phyloP scores from a whole-genome alignment of 1,140 invertebrate species.

The Bombus waltoni region DNA sequence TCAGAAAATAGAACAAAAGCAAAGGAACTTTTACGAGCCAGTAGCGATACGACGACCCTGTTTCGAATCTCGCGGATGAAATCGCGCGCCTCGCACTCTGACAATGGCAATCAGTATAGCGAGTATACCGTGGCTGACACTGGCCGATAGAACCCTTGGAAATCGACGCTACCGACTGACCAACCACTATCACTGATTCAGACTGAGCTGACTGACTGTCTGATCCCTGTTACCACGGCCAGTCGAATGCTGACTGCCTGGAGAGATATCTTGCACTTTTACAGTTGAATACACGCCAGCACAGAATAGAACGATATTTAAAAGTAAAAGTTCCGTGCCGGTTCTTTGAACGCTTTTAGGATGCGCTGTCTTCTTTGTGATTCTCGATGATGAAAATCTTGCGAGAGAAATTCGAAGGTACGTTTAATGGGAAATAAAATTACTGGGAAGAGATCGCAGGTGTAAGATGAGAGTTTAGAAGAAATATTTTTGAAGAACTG shows the following conservation, averaged over 20 bases:
- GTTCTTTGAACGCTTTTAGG: neutral
- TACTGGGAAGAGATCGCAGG: neutral
- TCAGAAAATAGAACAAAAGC: neutral
- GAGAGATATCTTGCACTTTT: conserved; percentile 7
- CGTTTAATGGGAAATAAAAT: neutral
- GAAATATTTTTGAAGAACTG: neutral
- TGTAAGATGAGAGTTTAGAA: neutral
- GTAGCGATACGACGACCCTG: neutral
- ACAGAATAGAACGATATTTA: conserved; percentile 23
- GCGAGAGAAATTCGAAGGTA: neutral
- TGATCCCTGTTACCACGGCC: conserved; percentile 8
- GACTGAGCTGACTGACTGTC: neutral
- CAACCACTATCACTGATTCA: neutral
- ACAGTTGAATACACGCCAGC: neutral
- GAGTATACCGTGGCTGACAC: neutral
- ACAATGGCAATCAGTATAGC: conserved; percentile 11
- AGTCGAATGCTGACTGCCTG: neutral
- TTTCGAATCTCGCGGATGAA: neutral
- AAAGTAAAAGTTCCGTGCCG: neutral
- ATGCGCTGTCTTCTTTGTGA: neutral
- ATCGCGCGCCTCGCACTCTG: neutral
- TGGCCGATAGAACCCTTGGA: conserved; percentile 8
- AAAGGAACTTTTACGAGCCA: neutral
- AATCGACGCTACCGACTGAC: neutral
- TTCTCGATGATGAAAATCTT: neutral